phyloP scores from a whole-genome alignment of 2,113 vertebrate species.

The Campylomormyrus numenius region DNA sequence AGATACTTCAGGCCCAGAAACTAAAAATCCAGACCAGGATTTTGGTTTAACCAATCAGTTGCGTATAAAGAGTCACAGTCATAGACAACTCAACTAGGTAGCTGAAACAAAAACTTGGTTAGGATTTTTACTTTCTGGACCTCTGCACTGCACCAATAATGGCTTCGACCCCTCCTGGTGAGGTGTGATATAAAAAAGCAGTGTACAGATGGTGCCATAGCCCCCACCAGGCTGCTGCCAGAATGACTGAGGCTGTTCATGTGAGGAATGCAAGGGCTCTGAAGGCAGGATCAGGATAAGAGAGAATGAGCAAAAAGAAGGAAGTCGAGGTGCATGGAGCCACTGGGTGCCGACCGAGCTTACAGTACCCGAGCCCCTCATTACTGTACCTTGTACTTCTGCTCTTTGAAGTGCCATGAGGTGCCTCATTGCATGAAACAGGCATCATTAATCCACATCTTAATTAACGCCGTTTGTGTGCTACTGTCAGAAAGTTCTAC shows the following conservation, averaged over 20 bases:
- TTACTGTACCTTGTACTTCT: slow-evolving; percentile 61
- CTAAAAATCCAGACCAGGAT: neutral
- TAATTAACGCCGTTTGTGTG: slow-evolving; percentile 64
- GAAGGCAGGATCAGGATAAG: neutral
- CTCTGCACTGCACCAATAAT: neutral
- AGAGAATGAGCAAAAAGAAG: neutral
- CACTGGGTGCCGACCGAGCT: slow-evolving; percentile 37
- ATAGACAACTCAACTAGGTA: neutral
- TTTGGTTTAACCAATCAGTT: neutral
- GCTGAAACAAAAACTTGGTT: neutral
- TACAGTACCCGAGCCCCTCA: slow-evolving; percentile 48
- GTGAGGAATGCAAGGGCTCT: neutral
- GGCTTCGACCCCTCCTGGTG: neutral
- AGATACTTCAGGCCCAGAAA: neutral
- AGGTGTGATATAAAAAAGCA: neutral
- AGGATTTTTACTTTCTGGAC: neutral
- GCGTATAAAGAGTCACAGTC: neutral
- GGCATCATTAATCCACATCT: slow-evolving; percentile 70
- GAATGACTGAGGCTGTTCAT: neutral
- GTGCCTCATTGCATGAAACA: slow-evolving; percentile 62
- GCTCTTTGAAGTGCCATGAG: slow-evolving; percentile 70
- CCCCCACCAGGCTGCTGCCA: neutral
- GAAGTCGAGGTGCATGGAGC: neutral
- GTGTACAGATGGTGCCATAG: neutral
- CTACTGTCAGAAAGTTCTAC: slow-evolving; percentile 59